Evolutionary conservation across 2,113 vertebrate genomes (phyloP).

Genomic region (Condylura cristata): DNA sequence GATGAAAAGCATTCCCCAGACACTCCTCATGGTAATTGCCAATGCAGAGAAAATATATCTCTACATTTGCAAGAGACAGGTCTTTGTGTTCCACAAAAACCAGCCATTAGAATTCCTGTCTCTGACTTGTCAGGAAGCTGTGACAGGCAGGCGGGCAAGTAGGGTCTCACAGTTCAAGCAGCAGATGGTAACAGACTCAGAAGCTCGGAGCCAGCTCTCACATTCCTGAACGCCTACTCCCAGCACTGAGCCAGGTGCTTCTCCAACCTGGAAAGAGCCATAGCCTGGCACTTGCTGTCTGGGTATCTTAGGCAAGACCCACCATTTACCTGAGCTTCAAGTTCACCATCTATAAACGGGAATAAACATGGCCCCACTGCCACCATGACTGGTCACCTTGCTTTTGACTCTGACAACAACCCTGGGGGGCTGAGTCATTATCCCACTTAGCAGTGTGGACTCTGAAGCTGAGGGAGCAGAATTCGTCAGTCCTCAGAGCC

Average conservation of each 20-base stretch:
- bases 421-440: background rate
- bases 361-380: background rate
- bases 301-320: background rate
- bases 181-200: conserved; percentile 42
- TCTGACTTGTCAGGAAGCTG: background rate
- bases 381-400: background rate
- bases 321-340: background rate
- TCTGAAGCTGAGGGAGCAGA: background rate
- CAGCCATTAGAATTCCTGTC: conserved; percentile 61
- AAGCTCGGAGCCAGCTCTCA: background rate
- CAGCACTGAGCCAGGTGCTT: background rate
- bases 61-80: conserved; percentile 49
- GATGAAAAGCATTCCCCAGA: conserved; percentile 32
- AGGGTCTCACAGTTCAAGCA: conserved; percentile 62
- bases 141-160: background rate
- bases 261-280: background rate
- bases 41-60: conserved; percentile 41
- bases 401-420: background rate
- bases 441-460: background rate
- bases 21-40: conserved; percentile 40
- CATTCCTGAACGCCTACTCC: background rate
- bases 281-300: background rate
- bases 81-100: conserved; percentile 55
- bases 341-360: background rate
- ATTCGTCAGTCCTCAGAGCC: background rate